Percentiles rank a stretch among this genome's conserved stretches.
Conservation (phyloP, 2,888 invertebrate species). For the Morpho deidamia region DNA sequence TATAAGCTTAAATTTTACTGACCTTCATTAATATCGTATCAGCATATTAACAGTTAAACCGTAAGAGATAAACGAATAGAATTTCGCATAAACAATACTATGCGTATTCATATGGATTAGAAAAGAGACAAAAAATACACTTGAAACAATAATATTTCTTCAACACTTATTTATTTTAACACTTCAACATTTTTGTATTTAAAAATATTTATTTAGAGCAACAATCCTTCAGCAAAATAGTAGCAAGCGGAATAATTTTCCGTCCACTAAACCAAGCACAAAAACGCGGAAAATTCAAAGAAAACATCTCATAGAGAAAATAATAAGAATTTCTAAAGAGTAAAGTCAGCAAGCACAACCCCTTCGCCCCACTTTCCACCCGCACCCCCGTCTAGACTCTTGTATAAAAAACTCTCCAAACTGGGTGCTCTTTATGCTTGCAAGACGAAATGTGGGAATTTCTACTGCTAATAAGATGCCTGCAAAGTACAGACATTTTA, state of each 20-base stretch:
- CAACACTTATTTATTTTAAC: not conserved
- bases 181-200: too few relatives aligned
- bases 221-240: not conserved
- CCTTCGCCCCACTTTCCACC: constrained; percentile 15
- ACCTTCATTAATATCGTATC: too few relatives aligned
- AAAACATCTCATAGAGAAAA: constrained; percentile 24
- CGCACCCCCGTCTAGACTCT: constrained; percentile 45
- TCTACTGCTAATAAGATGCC: constrained; percentile 7
- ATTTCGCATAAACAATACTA: too few relatives aligned
- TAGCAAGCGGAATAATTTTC: constrained; percentile 15
- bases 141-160: not conserved
- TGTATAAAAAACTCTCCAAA: constrained; percentile 40
- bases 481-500: not conserved
- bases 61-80: too few relatives aligned
- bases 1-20: too few relatives aligned
- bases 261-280: constrained; percentile 8
- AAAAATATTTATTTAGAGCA: too few relatives aligned
- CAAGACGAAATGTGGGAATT: constrained; percentile 17
- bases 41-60: too few relatives aligned
- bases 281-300: constrained; percentile 18
- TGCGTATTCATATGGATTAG: not conserved
- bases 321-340: constrained; percentile 24
- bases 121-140: too few relatives aligned
- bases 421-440: constrained; percentile 16
- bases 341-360: constrained; percentile 21